Evolutionary conservation across 2,797 vertebrate species (phyloP), one percentile per base, ranked within the genome.

Genomic region (Hirundo rustica): DNA sequence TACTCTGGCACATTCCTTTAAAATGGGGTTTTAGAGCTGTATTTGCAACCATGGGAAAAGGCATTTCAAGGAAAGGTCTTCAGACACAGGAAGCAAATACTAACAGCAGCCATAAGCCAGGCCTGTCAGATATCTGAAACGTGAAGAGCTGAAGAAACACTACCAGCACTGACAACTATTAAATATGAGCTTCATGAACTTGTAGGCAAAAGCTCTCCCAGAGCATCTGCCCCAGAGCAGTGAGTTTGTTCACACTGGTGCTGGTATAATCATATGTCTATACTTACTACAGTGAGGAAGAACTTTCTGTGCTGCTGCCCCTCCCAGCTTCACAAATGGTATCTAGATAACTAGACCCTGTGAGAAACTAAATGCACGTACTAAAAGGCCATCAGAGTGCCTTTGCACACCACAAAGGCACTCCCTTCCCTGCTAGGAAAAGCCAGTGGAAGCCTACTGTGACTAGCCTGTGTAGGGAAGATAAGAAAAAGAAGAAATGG

Each of bases 71-170:
- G 16, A 30, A 83, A 85, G 22, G 16, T 78, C 27, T 87, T 71
- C 61, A 85, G 67, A 57, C 38, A 79, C 11, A 77, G 32, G 50
- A 87, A 85, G 47, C 89, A 89, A 80, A 85, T 26, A 85, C 26
- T 40, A 68, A 68, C 9, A 76, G 26, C 48, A 73, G 29, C 19
- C 72, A 40, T 40, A 76, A 80, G 34, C 30, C 44, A 83, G 48
- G 13, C 21, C 66, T 73, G 54, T 30, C 68, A 54, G 27, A 70
- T 22, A 6, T 34, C 27, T 67, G 58, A 85, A 66, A 72, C 4
- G 14, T 5, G 5, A 91, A 87, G 36, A 72, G 29, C 30, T 51
- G 30, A 74, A 74, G 87, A 79, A 60, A 17, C 45, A 30, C 51
- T 64, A 58, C 6, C 30, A 76, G 22, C 42, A 75, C 6, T 64